Base-by-base conservation (phyloP, 2,113 vertebrate species). In the Vanacampus margaritifer region DNA sequence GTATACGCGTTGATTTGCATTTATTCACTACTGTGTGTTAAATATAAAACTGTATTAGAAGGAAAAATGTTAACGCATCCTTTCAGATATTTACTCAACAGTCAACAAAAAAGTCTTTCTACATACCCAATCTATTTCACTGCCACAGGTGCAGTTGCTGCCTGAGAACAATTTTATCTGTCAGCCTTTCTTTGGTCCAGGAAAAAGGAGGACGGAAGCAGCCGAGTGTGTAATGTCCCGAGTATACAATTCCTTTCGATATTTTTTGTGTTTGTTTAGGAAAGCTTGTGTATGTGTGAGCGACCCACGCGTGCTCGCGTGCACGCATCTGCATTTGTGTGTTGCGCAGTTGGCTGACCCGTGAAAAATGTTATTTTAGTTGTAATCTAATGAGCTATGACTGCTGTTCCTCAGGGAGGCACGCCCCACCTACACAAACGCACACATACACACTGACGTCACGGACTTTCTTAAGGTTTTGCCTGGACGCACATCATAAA, bases 371-470 rank as follows among this genome's bases (percentile, higher is more conserved):
- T 81, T 87, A 77, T 80, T 87, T 76, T 74, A 63, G 68, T 68
- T 76, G 36, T 58, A 83, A 79, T 75, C 63, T 89, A 84, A 89
- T 81, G 82, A 82, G 82, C 86, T 82, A 74, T 89, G 85, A 87
- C 80, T 80, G 80, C 82, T 74, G 26, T 72, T 78, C 84, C 82
- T 63, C 41, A 68, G 84, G 82, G 82, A 75, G 79, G 50, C 77
- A 72, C 82, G 79, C 56, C 65, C 66, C 72, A 71, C 46, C 65
- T 43, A 64, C 76, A 76, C 76, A 70, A 67, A 80, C 76, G 75
- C 69, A 63, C 56, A 69, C 48, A 61, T 46, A 46, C 61, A 28
- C 69, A 54, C 63, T 68, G 75, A 75, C 72, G 70, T 79, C 84
- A 83, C 46, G 67, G 63, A 59, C 23, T 21, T 56, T 76, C 74